Evolutionary conservation across 2,797 vertebrate species (phyloP), one percentile per base, ranked within the genome.

Genomic region (Sandelia bainsii): DNA sequence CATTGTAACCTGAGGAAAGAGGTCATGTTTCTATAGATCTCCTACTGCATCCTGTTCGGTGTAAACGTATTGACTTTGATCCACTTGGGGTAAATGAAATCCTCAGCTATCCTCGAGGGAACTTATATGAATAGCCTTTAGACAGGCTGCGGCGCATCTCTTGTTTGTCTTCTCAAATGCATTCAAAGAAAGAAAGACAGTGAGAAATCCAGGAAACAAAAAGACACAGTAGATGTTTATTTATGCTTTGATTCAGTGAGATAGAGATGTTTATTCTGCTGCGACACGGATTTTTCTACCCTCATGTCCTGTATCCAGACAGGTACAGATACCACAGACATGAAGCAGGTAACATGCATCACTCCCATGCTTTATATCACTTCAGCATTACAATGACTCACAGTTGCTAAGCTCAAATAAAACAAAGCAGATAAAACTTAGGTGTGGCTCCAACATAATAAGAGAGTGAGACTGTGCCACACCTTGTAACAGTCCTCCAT

Each of bases 371-470:
- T 64, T 67, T 39, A 29, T 19, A 44, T 65, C 23, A 6, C 25
- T 65, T 59, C 61, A 22, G 13, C 14, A 46, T 63, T 46, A 61
- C 66, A 37, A 20, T 83, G 75, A 84, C 70, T 90, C 80, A 82
- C 16, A 2, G 79, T 78, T 86, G 77, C 80, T 77, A 79, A 62
- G 84, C 52, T 67, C 48, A 69, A 22, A 76, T 75, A 54, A 73
- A 86, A 89, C 67, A 89, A 80, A 69, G 45, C 50, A 78, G 75
- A 83, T 84, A 72, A 85, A 89, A 73, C 52, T 42, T 46, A 85
- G 91, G 88, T 72, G 88, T 77, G 89, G 75, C 73, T 52, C 52
- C 37, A 40, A 20, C 60, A 23, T 83, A 78, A 91, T 77, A 71
- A 80, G 16, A 63, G 61, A 52, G 72, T 62, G 17, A 13, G 50